Evolutionary conservation across 2,888 invertebrate genomes (phyloP), one percentile per base, ranked within the genome.

Genomic region (Bimastos eiseni): DNA sequence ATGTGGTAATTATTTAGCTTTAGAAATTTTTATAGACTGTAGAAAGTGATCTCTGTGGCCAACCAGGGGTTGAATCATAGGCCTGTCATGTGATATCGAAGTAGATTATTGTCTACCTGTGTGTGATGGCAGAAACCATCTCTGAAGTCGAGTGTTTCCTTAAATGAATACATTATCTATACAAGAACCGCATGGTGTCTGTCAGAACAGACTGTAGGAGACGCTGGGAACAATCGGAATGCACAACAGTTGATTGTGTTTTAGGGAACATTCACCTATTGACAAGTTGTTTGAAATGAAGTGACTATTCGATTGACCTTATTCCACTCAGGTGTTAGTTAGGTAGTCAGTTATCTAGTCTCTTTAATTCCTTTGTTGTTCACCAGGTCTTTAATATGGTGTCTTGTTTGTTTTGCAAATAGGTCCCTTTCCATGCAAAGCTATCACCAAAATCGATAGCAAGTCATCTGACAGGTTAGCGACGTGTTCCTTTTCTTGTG

Each of bases 401-500:
- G 8, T 70, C 8, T 6, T 70, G 8, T 70, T 70, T 70, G 70
- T 70, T n/a, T 70, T 70, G 70, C 30, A n/a, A 70, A 49, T 92
- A 95, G 95, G 99, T 0, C 99, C 99, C 0, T 99, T 98, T 96
- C 98, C 98, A 0, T 99, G 99, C 96, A 98, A 98, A 95, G 97
- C 98, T 91, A 97, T 99, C 92, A 96, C 96, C 41, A 93, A 92
- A 90, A 92, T 93, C 44, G 88, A 90, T 37, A 96, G 96, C 94
- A 95, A 95, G 93, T 96, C 96, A 92, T 95, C 95, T 21, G 34
- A 41, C 33, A 55, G 89, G 91, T 91, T 6, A 86, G 91, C n/a
- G n/a, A n/a, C n/a, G n/a, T n/a, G n/a, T n/a, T 90, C 4, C 38
- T 30, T 38, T 24, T 88, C 88, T 30, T 34, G 38, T 37, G 24